phyloP scores from a whole-genome alignment of 1,140 invertebrate genomes.

The Schlechtendalia chinensis region DNA sequence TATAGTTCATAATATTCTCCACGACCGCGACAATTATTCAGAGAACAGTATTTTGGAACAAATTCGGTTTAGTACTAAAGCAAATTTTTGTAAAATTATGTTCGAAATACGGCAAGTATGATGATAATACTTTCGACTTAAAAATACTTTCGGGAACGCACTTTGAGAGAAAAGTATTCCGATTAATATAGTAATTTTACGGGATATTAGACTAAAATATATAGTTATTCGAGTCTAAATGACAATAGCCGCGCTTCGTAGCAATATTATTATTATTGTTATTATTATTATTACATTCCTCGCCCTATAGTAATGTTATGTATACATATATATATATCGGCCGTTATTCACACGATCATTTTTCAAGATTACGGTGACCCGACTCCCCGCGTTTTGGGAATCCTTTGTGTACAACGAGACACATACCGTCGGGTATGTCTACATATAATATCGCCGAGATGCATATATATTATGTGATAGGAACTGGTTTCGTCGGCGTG shows the following conservation, averaged over 20 bases:
- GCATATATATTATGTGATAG: not conserved
- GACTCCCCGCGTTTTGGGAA: slow-evolving; percentile 35
- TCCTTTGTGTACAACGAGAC: slow-evolving; percentile 12
- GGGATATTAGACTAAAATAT: not conserved
- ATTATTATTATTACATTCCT: not conserved
- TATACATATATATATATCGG: not conserved
- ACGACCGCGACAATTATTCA: too few relatives aligned
- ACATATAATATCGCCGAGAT: not conserved
- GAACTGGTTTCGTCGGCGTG: not conserved
- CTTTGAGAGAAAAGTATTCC: too few relatives aligned
- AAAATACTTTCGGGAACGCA: too few relatives aligned
- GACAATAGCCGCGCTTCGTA: too few relatives aligned
- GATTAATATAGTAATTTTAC: not conserved
- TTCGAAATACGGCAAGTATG: too few relatives aligned
- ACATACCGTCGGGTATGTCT: too few relatives aligned
- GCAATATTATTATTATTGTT: not conserved
- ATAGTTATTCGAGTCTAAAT: not conserved
- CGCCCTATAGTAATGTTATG: not conserved
- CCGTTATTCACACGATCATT: slow-evolving; percentile 16
- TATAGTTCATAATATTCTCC: too few relatives aligned
- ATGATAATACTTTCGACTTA: too few relatives aligned
- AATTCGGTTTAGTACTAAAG: too few relatives aligned
- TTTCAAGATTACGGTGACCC: slow-evolving; percentile 12
- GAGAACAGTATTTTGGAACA: too few relatives aligned
- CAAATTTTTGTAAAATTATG: too few relatives aligned